Conservation (phyloP, 1,140 invertebrate species). For the Chrysomallon squamiferum region DNA sequence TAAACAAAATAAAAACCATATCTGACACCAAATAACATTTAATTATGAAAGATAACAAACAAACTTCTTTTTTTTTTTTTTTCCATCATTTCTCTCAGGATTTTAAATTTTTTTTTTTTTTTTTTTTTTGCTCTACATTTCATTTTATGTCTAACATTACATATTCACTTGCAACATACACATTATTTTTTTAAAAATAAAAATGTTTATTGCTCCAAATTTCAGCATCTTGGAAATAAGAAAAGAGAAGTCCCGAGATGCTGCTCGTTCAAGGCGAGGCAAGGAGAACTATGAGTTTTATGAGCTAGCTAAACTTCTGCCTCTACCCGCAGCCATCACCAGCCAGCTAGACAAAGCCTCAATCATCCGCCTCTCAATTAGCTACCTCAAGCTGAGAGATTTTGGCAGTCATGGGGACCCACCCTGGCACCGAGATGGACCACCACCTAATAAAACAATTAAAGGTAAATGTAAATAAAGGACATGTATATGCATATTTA, state of each 20-base stretch:
- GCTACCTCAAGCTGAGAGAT: constrained; percentile 93
- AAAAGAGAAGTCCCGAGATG: constrained; percentile 96
- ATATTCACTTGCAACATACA: too few relatives aligned
- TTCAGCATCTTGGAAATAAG: constrained; percentile 90
- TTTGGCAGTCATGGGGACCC: constrained; percentile 95
- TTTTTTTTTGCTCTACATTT: too few relatives aligned
- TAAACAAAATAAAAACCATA: too few relatives aligned
- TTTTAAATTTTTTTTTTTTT: too few relatives aligned
- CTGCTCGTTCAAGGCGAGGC: constrained; percentile 89
- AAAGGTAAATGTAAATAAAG: constrained; percentile 80
- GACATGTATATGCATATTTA: too few relatives aligned
- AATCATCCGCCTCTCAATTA: constrained; percentile 97
- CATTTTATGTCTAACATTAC: too few relatives aligned
- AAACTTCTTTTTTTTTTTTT: too few relatives aligned
- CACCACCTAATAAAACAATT: constrained; percentile 78
- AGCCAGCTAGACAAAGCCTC: constrained; percentile 98
- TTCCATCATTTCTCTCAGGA: too few relatives aligned
- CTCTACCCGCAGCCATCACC: constrained; percentile 94
- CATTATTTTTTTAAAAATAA: too few relatives aligned
- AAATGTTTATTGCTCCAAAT: too few relatives aligned
- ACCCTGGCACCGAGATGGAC: constrained; percentile 79
- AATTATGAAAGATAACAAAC: too few relatives aligned
- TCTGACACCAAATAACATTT: too few relatives aligned
- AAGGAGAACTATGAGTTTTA: constrained; percentile 99
- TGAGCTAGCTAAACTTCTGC: constrained; percentile 96